These are phyloP conservation scores for Cephus spinipes DNA, from an alignment of 2,888 invertebrate genomes.

Conservation along the genomic window DNA sequence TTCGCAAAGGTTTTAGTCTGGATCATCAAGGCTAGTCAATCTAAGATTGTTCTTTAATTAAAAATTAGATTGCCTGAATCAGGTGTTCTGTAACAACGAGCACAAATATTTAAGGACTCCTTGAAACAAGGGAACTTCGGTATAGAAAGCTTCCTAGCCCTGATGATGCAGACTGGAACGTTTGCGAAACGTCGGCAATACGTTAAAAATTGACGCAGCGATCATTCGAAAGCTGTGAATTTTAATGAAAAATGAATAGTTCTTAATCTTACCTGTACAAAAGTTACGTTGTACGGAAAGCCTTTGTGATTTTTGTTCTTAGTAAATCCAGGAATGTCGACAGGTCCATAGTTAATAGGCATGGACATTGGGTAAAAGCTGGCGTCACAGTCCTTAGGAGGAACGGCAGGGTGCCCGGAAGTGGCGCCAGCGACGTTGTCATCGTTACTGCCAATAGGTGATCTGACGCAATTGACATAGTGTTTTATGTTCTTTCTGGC, in stretches of 20 bases:
- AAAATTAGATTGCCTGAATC: too few relatives aligned
- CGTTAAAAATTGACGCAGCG: too few relatives aligned
- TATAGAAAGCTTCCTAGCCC: too few relatives aligned
- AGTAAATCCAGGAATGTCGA: constrained; percentile 72
- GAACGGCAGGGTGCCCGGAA: constrained; percentile 3
- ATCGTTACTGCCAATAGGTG: constrained; percentile 56
- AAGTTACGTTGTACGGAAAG: constrained; percentile 92
- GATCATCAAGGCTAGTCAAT: not conserved
- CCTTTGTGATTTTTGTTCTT: constrained; percentile 67
- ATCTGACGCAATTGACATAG: constrained; percentile 71
- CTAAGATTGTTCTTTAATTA: too few relatives aligned
- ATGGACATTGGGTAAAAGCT: constrained; percentile 87
- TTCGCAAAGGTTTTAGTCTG: too few relatives aligned
- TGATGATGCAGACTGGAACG: too few relatives aligned
- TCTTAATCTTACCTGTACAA: constrained; percentile 78
- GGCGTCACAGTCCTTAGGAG: constrained; percentile 49
- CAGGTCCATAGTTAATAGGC: constrained; percentile 87
- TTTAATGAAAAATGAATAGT: too few relatives aligned
- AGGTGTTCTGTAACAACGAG: too few relatives aligned
- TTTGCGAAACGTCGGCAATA: too few relatives aligned
- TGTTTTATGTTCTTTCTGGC: constrained; percentile 81
- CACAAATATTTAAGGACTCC: too few relatives aligned
- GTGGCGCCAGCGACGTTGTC: constrained; percentile 31
- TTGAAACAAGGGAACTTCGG: too few relatives aligned
- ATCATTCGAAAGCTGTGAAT: too few relatives aligned